Conservation (phyloP, 2,888 invertebrate genomes). For the Drosophila tripunctata region DNA sequence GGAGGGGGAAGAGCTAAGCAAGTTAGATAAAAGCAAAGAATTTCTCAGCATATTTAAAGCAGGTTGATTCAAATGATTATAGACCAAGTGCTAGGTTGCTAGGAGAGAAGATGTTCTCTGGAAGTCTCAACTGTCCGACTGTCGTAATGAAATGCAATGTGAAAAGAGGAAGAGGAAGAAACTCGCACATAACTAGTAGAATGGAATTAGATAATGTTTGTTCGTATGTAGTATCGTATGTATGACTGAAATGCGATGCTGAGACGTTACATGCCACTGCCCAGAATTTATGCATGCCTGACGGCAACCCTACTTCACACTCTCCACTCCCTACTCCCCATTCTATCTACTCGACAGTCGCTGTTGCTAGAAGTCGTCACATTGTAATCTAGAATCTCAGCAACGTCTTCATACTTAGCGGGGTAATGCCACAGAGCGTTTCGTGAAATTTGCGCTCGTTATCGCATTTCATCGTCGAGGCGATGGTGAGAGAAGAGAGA, state of each 20-base stretch:
- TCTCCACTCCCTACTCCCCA: background rate
- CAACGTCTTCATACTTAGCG: constrained; percentile 77
- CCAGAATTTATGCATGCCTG: constrained; percentile 74
- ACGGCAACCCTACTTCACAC: constrained; percentile 4
- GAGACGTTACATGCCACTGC: constrained; percentile 72
- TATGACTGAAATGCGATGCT: constrained; percentile 74
- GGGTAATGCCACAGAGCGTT: constrained; percentile 67
- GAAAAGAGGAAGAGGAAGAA: background rate
- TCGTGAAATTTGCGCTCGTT: constrained; percentile 77
- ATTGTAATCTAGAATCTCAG: constrained; percentile 75
- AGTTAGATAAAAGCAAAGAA: too few relatives aligned
- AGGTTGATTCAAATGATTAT: constrained; percentile 67
- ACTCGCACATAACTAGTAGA: constrained; percentile 45
- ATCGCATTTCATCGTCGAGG: constrained; percentile 68
- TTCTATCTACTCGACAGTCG: constrained; percentile 26
- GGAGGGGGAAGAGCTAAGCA: constrained; percentile 12
- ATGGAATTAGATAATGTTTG: constrained; percentile 73
- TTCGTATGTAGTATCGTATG: too few relatives aligned
- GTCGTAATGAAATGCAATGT: constrained; percentile 25
- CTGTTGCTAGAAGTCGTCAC: constrained; percentile 58
- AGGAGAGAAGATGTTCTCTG: constrained; percentile 30
- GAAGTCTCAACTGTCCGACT: background rate
- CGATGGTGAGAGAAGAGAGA: background rate
- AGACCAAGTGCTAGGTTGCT: constrained; percentile 21
- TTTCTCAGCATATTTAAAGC: constrained; percentile 71